Evolutionary conservation across 2,113 vertebrate species (phyloP).

Genomic region (Dunckerocampus dactyliophorus): DNA sequence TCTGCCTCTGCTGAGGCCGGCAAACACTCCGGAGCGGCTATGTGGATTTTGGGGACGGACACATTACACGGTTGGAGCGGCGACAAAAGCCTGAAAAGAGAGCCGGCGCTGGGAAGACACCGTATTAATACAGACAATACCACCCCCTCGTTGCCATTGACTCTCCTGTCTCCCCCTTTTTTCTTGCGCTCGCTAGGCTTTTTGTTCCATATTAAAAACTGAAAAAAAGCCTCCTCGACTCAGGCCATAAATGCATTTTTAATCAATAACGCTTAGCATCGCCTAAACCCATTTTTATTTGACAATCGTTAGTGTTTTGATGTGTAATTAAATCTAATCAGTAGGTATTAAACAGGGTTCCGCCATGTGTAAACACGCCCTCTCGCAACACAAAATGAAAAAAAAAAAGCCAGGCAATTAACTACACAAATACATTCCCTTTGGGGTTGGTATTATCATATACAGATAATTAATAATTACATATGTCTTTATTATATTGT

Average conservation of each 20-base stretch:
- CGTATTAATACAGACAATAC: conserved; percentile 68
- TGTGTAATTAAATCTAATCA: conserved; percentile 52
- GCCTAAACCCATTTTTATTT: conserved; percentile 49
- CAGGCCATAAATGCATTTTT: conserved; percentile 39
- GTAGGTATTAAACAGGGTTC: conserved; percentile 32
- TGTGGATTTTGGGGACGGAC: conserved; percentile 68
- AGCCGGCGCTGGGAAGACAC: conserved; percentile 66
- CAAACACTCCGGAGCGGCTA: conserved; percentile 64
- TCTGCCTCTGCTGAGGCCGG: conserved; percentile 55
- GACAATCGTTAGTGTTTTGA: conserved; percentile 48
- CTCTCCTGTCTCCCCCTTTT: conserved; percentile 37
- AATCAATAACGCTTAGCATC: conserved; percentile 29
- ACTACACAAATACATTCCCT: conserved; percentile 1
- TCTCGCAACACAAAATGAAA: conserved; percentile 13
- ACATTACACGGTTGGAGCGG: conserved; percentile 67
- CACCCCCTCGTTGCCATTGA: conserved; percentile 49
- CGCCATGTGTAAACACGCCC: conserved; percentile 10
- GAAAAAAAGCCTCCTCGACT: conserved; percentile 39
- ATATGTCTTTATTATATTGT: neutral
- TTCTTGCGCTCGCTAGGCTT: conserved; percentile 21
- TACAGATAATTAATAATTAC: neutral
- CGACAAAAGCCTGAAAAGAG: conserved; percentile 69
- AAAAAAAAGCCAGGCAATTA: conserved; percentile 1
- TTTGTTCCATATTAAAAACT: conserved; percentile 45
- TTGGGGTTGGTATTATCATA: neutral